These are phyloP conservation scores for Eilema caniola DNA, from an alignment of 2,888 invertebrate genomes.

Conservation along the genomic window DNA sequence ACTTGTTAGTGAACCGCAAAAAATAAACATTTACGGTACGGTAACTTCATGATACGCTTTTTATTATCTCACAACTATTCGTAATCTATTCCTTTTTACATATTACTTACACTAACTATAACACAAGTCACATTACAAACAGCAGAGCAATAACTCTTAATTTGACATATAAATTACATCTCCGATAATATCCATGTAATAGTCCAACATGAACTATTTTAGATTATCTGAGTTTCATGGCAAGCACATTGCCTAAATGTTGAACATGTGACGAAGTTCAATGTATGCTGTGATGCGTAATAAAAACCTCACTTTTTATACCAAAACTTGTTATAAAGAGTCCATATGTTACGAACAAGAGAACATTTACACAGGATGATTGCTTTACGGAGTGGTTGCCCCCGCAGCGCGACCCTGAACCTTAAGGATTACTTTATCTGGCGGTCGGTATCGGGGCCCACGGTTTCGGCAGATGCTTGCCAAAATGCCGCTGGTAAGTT, in stretches of 20 bases:
- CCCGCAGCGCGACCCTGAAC: conserved; percentile 75
- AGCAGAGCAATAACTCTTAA: conserved; percentile 28
- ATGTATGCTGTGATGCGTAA: conserved; percentile 56
- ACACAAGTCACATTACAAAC: conserved; percentile 13
- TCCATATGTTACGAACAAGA: conserved; percentile 58
- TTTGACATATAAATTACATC: conserved; percentile 43
- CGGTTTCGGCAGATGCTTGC: conserved; percentile 80
- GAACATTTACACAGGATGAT: conserved; percentile 63
- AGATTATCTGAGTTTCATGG: conserved; percentile 50
- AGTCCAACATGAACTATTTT: conserved; percentile 45
- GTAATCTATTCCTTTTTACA: background rate
- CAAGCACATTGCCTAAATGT: conserved; percentile 59
- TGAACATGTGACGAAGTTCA: conserved; percentile 66
- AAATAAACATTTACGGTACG: background rate
- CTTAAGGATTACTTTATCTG: conserved; percentile 72
- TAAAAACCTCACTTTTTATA: conserved; percentile 59
- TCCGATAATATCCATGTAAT: conserved; percentile 42
- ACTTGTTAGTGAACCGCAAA: background rate
- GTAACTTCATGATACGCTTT: background rate
- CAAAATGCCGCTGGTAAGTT: conserved; percentile 73
- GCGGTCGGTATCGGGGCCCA: conserved; percentile 65
- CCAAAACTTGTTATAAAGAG: conserved; percentile 54
- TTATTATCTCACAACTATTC: background rate
- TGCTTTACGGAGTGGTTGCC: conserved; percentile 60
- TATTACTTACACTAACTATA: background rate